Percentiles rank a stretch among this genome's conserved stretches.
Evolutionary conservation across 2,797 vertebrate genomes (phyloP).

Genomic region (Crypturellus tataupa): DNA sequence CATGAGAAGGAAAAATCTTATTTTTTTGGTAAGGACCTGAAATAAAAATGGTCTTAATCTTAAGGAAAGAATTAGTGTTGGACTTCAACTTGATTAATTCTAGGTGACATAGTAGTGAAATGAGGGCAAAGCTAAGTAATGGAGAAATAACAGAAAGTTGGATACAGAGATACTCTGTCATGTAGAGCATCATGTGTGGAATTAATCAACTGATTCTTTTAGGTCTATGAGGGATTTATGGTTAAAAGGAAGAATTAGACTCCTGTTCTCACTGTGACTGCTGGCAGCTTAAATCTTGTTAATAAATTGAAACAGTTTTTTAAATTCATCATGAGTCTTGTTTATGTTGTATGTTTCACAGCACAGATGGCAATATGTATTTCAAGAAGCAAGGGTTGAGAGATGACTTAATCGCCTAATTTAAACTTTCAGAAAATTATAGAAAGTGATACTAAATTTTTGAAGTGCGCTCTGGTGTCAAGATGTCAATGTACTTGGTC

Average conservation of each 20-base stretch:
- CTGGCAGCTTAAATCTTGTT: neutral
- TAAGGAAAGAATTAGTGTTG: neutral
- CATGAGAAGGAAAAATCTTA: rapidly evolving
- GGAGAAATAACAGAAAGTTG: neutral
- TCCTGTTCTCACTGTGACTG: neutral
- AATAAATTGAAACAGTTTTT: neutral
- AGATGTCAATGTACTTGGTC: neutral
- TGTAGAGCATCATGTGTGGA: neutral
- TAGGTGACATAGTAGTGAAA: neutral
- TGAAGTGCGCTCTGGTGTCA: neutral
- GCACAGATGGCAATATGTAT: neutral
- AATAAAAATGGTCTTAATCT: rapidly evolving
- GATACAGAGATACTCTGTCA: neutral
- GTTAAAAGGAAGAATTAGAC: neutral
- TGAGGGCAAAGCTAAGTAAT: neutral
- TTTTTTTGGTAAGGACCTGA: neutral
- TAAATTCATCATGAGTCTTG: neutral
- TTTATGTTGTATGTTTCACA: neutral
- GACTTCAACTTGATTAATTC: neutral
- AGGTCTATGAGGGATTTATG: neutral
- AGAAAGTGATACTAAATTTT: neutral
- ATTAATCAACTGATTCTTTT: neutral
- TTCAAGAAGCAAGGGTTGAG: neutral
- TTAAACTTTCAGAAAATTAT: neutral
- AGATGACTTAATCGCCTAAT: neutral